Evolutionary conservation across 2,797 vertebrate genomes (phyloP).

Genomic region (Enteromius treurensis): DNA sequence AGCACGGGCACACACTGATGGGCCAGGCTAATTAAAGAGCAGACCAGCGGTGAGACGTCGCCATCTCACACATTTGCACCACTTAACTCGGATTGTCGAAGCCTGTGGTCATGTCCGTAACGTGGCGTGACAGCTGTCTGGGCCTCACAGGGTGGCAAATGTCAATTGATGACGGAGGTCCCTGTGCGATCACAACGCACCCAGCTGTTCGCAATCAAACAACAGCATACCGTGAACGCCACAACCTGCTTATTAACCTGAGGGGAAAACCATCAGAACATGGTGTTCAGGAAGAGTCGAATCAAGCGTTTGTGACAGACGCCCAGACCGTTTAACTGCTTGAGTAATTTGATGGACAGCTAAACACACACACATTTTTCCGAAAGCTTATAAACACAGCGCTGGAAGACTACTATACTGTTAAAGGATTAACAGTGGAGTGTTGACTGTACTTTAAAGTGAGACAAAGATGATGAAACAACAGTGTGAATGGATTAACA

Average conservation of each 20-base stretch:
- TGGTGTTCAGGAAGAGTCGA: constrained; percentile 47
- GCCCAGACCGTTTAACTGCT: constrained; percentile 45
- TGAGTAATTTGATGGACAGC: constrained; percentile 45
- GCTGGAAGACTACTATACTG: constrained; percentile 9
- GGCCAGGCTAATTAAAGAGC: constrained; percentile 56
- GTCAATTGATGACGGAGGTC: constrained; percentile 53
- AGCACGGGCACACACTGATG: constrained; percentile 45
- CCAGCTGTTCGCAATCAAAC: constrained; percentile 53
- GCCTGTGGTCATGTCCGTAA: constrained; percentile 42
- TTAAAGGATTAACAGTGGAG: constrained; percentile 7
- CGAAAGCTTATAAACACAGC: constrained; percentile 7
- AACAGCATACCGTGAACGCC: constrained; percentile 33
- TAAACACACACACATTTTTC: constrained; percentile 7
- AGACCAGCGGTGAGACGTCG: constrained; percentile 47
- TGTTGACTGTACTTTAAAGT: neutral
- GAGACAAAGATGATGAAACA: constrained; percentile 3
- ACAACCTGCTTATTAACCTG: constrained; percentile 54
- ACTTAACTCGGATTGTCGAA: constrained; percentile 52
- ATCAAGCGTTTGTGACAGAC: constrained; percentile 49
- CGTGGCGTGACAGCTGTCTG: constrained; percentile 51
- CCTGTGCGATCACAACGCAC: constrained; percentile 1
- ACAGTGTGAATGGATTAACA: constrained; percentile 30
- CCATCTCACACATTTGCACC: constrained; percentile 58
- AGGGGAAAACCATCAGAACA: constrained; percentile 51
- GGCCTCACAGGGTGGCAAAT: constrained; percentile 50